Evolutionary conservation across 2,888 invertebrate species (phyloP), one percentile per base, ranked within the genome.

Genomic region (Cosmia pyralina): DNA sequence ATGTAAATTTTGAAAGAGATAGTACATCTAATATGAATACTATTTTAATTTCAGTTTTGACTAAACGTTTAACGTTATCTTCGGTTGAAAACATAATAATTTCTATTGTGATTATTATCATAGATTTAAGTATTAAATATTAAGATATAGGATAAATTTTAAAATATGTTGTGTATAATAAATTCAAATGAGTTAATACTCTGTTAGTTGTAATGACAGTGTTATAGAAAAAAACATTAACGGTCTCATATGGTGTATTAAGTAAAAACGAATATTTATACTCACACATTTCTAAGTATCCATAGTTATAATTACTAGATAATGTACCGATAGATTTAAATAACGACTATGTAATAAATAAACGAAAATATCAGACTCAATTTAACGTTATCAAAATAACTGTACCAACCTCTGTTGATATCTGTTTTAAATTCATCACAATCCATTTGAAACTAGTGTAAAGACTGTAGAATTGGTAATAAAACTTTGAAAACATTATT

Each of bases 381-480:
- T 69, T 84, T 88, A 90, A 85, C 82, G 77, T 90, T 88, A 90
- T 76, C 65, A 72, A 86, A 81, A 83, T 85, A 87, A 89, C 85
- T 90, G 91, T 93, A 92, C 92, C 89, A 92, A 92, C 72, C 77
- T 89, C 80, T 87, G 89, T 91, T 90, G 79, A 89, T 88, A 89
- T 90, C 86, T 90, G 89, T 93, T 92, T 92, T 90, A 85, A 92
- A 92, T 88, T 90, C 86, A 91, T 89, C 84, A 85, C 88, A 90
- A 92, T 90, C 90, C 88, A 90, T 93, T 93, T 90, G 87, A 88
- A 91, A 91, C 84, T 92, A 93, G 92, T 83, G 84, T 92, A 92
- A 93, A 92, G 89, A 93, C 89, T 91, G 94, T 95, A 95, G 95
- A 90, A 90, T 95, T 94, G 90, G 87, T 93, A 95, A 95, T 95